Percentiles rank a stretch among this genome's conserved stretches.
phyloP scores from a whole-genome alignment of 2,113 vertebrate genomes.

The Serilophus lunatus region DNA sequence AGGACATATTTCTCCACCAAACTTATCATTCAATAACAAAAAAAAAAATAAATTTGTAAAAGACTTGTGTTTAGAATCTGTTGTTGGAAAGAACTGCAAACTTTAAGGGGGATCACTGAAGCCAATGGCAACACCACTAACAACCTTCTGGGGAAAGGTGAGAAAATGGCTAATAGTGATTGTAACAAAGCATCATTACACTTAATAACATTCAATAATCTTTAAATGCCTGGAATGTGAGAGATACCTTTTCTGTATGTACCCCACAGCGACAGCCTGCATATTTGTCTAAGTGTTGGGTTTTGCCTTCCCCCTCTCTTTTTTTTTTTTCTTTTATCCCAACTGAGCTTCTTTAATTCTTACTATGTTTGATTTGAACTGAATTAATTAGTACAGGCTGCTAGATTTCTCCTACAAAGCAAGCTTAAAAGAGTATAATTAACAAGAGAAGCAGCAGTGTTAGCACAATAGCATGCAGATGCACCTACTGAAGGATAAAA shows the following conservation, averaged over 20 bases:
- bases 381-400: conserved; percentile 57
- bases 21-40: background rate
- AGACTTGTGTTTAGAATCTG: background rate
- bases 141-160: background rate
- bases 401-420: conserved; percentile 52
- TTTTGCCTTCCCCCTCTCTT: background rate
- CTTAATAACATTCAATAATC: background rate
- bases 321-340: background rate
- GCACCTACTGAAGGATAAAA: conserved; percentile 70
- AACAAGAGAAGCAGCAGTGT: conserved; percentile 40
- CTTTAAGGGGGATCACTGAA: background rate
- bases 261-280: background rate
- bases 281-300: background rate
- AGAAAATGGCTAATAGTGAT: background rate
- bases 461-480: conserved; percentile 60
- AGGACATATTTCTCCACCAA: background rate
- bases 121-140: background rate
- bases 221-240: background rate
- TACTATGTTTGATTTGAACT: conserved; percentile 29
- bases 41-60: background rate
- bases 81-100: background rate
- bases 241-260: background rate
- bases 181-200: background rate
- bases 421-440: conserved; percentile 64
- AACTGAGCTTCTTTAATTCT: background rate